These are phyloP conservation scores for Drosophila athabasca DNA, from an alignment of 1,140 invertebrate genomes.

Conservation along the genomic window DNA sequence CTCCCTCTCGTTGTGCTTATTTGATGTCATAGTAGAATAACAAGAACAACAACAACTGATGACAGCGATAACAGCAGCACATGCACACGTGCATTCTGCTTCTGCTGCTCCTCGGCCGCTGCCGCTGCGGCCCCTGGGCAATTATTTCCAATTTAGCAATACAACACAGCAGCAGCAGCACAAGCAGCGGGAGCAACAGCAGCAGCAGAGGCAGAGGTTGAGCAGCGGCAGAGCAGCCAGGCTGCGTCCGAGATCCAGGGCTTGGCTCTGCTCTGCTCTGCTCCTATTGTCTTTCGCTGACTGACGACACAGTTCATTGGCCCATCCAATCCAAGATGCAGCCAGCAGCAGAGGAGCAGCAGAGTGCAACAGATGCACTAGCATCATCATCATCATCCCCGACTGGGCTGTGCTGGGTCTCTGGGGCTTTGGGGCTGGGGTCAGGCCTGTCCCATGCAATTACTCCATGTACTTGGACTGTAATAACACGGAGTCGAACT, in stretches of 20 bases:
- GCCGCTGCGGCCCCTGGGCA: conserved; percentile 53
- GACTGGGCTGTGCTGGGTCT: conserved; percentile 6
- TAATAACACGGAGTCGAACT: conserved; percentile 78
- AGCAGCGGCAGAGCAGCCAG: background rate
- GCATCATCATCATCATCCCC: conserved; percentile 37
- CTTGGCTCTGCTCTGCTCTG: conserved; percentile 25
- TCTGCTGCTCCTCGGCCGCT: conserved; percentile 39
- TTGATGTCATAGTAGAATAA: conserved; percentile 69
- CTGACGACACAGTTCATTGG: conserved; percentile 60
- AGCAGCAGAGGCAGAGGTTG: conserved; percentile 31
- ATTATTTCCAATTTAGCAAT: conserved; percentile 81
- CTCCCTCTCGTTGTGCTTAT: conserved; percentile 4
- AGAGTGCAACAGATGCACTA: conserved; percentile 45
- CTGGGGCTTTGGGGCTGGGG: conserved; percentile 20
- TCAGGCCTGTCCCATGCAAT: conserved; percentile 68
- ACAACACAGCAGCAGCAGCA: conserved; percentile 57
- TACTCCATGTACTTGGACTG: conserved; percentile 77
- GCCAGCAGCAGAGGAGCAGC: conserved; percentile 2
- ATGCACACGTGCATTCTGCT: conserved; percentile 76
- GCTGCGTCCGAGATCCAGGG: conserved; percentile 21
- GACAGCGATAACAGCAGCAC: conserved; percentile 71
- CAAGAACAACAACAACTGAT: conserved; percentile 61
- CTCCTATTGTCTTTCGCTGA: conserved; percentile 71
- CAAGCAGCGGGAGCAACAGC: conserved; percentile 39
- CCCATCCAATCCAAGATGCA: conserved; percentile 16